phyloP scores from a whole-genome alignment of 2,888 invertebrate species.

The Rotaria sp. region DNA sequence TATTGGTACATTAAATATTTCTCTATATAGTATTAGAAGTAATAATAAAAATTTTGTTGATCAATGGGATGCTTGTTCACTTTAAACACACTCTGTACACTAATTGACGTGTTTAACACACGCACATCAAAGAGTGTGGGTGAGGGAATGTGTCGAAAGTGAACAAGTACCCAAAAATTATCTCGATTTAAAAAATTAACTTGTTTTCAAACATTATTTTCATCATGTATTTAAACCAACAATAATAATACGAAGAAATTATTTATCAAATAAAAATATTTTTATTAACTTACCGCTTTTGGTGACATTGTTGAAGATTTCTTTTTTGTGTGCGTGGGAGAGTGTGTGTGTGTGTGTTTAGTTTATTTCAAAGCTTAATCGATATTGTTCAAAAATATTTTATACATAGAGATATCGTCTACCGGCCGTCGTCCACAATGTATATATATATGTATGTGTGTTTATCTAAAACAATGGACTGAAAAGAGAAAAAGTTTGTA shows the following conservation, averaged over 20 bases:
- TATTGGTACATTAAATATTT: not conserved
- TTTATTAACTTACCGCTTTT: not conserved
- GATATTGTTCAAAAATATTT: not conserved
- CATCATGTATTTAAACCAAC: not conserved
- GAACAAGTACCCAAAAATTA: not conserved
- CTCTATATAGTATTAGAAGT: not conserved
- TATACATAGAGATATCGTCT: constrained; percentile 14
- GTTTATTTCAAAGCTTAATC: not conserved
- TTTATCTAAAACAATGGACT: not conserved
- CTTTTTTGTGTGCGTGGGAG: no score
- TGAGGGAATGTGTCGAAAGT: no score
- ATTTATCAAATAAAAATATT: not conserved
- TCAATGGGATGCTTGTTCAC: constrained; percentile 11
- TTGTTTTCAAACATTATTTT: not conserved
- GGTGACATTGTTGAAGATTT: not conserved
- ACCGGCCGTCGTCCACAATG: constrained; percentile 4
- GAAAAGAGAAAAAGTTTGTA: not conserved
- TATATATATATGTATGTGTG: not conserved
- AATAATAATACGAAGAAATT: not conserved
- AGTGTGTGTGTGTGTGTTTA: not conserved
- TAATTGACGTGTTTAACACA: no score
- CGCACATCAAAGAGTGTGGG: no score
- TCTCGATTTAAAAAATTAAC: not conserved
- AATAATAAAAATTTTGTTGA: not conserved
- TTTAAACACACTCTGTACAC: no score